Conservation (phyloP, 2,113 vertebrate species). For the Grallaria varia region DNA sequence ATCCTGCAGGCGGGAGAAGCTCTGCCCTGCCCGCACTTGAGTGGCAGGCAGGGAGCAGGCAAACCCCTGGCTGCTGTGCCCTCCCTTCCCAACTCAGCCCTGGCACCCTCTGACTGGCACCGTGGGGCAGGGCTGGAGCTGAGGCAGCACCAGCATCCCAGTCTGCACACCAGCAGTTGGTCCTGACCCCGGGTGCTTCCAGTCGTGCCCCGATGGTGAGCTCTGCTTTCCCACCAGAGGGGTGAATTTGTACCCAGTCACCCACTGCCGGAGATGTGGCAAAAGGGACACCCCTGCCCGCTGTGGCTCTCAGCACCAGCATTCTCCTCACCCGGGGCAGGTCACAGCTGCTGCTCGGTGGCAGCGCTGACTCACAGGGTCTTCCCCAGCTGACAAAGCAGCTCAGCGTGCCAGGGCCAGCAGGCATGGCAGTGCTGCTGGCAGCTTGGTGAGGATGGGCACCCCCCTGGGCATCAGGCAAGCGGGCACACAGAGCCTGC, state of each 20-base stretch:
- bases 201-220: not conserved
- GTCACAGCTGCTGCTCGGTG: not conserved
- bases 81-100: not conserved
- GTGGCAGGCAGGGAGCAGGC: not conserved
- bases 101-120: not conserved
- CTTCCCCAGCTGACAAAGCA: conserved; percentile 8
- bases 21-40: not conserved
- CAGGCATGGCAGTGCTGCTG: not conserved
- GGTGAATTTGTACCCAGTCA: not conserved
- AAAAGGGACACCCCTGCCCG: not conserved
- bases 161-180: not conserved
- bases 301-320: not conserved
- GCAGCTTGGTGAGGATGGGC: not conserved
- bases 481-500: not conserved
- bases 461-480: not conserved
- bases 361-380: conserved; percentile 35
- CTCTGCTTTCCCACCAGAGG: not conserved
- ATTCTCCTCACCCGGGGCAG: not conserved
- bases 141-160: not conserved
- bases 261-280: not conserved
- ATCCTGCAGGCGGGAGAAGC: not conserved
- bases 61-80: not conserved
- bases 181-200: not conserved
- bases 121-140: not conserved
- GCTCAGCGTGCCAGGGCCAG: not conserved